Percentiles rank a stretch among this genome's conserved stretches.
Conservation (phyloP, 2,888 invertebrate genomes). For the Diarsia mendica region DNA sequence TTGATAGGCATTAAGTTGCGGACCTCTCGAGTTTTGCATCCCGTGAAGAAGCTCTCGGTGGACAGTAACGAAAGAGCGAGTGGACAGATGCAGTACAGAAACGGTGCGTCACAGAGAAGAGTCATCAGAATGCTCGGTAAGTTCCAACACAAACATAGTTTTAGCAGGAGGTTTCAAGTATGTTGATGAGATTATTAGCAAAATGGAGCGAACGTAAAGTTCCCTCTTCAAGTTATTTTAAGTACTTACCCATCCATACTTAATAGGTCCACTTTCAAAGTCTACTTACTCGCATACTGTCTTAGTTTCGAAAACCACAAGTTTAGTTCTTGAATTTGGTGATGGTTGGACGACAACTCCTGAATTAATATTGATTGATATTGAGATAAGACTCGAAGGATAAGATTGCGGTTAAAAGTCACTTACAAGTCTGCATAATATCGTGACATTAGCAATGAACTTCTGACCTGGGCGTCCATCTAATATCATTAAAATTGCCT, state of each 20-base stretch:
- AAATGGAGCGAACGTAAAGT: constrained; percentile 17
- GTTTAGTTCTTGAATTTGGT: neutral
- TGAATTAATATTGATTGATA: neutral
- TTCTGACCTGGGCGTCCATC: constrained; percentile 1
- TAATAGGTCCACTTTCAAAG: neutral
- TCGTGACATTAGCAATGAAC: constrained; percentile 6
- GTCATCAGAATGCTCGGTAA: constrained; percentile 96
- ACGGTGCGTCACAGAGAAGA: constrained; percentile 90
- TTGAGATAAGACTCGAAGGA: neutral
- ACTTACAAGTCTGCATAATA: neutral
- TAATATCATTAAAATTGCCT: constrained; percentile 5
- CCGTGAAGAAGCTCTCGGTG: constrained; percentile 89
- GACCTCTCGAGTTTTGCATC: constrained; percentile 91
- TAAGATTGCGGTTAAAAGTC: neutral
- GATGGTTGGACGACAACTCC: neutral
- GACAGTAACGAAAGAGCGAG: constrained; percentile 83
- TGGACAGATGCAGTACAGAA: constrained; percentile 86
- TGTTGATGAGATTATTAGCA: neutral
- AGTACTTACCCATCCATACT: neutral
- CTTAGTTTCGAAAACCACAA: no score
- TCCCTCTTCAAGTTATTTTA: neutral
- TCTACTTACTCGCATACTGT: neutral
- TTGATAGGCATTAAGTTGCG: constrained; percentile 93
- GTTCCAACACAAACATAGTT: constrained; percentile 70
- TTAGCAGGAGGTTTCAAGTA: neutral